A percentile compares a stretch with the other conserved stretches of the same genome.
Conservation (phyloP, 1,140 invertebrate genomes). For the Lucilia sericata region DNA sequence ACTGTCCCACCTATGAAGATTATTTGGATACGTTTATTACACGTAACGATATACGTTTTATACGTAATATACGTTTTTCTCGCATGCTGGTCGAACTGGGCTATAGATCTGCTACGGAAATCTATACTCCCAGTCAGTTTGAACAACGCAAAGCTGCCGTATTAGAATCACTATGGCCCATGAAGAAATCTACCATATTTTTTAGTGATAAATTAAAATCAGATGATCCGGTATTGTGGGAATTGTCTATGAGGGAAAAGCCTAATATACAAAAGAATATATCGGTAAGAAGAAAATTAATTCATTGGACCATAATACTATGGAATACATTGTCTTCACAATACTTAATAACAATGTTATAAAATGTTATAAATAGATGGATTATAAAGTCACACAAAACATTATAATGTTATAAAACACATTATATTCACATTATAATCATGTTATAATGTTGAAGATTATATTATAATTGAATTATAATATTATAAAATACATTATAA, state of each 20-base stretch:
- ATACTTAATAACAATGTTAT: no score
- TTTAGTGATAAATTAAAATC: constrained; percentile 49
- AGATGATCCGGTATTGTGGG: constrained; percentile 54
- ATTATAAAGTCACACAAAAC: no score
- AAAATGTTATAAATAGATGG: no score
- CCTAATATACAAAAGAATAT: constrained; percentile 56
- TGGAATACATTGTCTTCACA: no score
- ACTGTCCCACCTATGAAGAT: constrained; percentile 54
- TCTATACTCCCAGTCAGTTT: constrained; percentile 55
- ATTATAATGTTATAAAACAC: no score
- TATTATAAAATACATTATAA: no score
- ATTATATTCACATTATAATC: no score
- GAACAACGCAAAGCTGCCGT: constrained; percentile 50
- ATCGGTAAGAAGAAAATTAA: constrained; percentile 51
- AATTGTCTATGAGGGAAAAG: constrained; percentile 55
- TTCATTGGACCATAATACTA: background rate
- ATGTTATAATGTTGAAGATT: no score
- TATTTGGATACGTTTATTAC: constrained; percentile 59
- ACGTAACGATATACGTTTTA: constrained; percentile 52
- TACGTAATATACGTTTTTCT: constrained; percentile 46
- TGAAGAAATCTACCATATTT: constrained; percentile 45
- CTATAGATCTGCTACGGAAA: constrained; percentile 56
- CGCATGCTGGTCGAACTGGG: constrained; percentile 55
- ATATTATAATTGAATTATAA: no score
- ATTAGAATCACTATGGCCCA: constrained; percentile 54